phyloP scores from a whole-genome alignment of 2,797 vertebrate genomes.

The Muscicapa striata region DNA sequence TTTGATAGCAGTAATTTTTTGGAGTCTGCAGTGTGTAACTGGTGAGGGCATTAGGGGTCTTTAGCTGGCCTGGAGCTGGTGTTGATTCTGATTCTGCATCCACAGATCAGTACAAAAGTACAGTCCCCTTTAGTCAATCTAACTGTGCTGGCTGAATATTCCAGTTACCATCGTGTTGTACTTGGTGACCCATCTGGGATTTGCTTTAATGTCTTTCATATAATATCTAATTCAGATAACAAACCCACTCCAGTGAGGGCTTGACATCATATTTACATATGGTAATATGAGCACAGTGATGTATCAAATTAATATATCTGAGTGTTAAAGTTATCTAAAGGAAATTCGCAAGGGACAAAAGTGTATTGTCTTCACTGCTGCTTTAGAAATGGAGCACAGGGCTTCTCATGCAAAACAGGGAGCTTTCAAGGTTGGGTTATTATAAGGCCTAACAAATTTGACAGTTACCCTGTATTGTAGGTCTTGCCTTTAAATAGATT shows the following conservation, averaged over 20 bases:
- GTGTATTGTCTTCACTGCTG: constrained; percentile 7
- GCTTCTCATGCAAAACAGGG: constrained; percentile 54
- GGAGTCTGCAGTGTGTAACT: background rate
- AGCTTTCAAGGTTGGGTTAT: constrained; percentile 59
- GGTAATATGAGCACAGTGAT: background rate
- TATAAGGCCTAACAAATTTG: constrained; percentile 63
- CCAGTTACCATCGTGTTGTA: background rate
- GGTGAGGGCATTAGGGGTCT: fast-evolving
- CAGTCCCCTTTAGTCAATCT: background rate
- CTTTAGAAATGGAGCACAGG: constrained; percentile 29
- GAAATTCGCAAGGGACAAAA: background rate
- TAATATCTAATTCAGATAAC: constrained; percentile 5
- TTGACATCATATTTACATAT: constrained; percentile 17
- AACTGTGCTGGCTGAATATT: background rate
- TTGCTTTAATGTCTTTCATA: background rate
- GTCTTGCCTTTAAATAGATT: constrained; percentile 68
- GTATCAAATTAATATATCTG: constrained; percentile 45
- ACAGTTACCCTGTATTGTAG: constrained; percentile 63
- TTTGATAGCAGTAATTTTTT: fast-evolving
- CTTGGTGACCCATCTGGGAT: background rate
- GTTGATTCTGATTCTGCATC: background rate
- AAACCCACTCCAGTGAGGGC: background rate
- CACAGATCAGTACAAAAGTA: background rate
- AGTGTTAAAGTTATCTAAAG: constrained; percentile 29
- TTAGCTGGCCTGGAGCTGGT: background rate